Evolutionary conservation across 2,888 invertebrate genomes (phyloP).

Genomic region (Deilephila elpenor): DNA sequence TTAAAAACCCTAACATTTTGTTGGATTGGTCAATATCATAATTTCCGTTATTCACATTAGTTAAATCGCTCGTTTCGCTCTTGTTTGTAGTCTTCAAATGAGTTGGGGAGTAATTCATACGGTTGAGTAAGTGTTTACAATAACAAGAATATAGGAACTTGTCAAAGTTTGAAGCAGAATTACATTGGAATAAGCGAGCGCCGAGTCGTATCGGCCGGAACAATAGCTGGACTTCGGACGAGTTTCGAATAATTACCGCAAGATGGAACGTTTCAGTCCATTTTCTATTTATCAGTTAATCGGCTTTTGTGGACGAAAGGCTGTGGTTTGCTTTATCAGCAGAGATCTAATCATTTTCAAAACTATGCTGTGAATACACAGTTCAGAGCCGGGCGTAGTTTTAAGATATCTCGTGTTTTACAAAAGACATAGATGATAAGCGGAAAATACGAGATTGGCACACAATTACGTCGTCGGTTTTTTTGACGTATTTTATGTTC

Average conservation of each 20-base stretch:
- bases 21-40: too few species aligned
- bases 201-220: slow-evolving; percentile 50
- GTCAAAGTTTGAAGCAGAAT: slow-evolving; percentile 46
- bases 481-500: too few species aligned
- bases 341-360: slow-evolving; percentile 24
- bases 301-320: slow-evolving; percentile 24
- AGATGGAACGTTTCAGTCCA: slow-evolving; percentile 40
- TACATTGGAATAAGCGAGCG: slow-evolving; percentile 45
- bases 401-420: background rate
- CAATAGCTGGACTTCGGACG: slow-evolving; percentile 51
- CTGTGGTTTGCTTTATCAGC: slow-evolving; percentile 20
- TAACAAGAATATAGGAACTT: slow-evolving; percentile 44
- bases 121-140: slow-evolving; percentile 30
- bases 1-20: background rate
- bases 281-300: slow-evolving; percentile 48
- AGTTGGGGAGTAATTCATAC: background rate
- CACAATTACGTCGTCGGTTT: background rate
- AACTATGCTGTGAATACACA: background rate
- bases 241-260: slow-evolving; percentile 59
- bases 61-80: background rate
- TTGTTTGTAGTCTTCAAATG: background rate
- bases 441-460: background rate
- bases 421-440: background rate
- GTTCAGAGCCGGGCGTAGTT: background rate
- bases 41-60: too few species aligned